These are phyloP conservation scores for Petrocephalus zakoni DNA, from an alignment of 2,113 vertebrate species.

Conservation along the genomic window DNA sequence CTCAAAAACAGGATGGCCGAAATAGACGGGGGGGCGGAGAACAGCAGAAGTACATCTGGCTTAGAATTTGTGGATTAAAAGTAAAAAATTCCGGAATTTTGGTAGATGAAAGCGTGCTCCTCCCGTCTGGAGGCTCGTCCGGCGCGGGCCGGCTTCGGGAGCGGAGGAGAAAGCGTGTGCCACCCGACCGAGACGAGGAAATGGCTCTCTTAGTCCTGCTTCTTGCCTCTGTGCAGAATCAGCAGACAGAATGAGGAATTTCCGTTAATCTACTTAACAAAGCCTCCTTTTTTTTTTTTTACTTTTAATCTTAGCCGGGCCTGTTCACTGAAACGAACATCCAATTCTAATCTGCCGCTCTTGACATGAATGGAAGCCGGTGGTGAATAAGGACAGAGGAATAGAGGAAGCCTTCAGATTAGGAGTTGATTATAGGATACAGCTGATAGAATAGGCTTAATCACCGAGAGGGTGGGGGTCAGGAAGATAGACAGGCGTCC, in stretches of 20 bases:
- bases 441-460: conserved; percentile 22
- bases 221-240: conserved; percentile 30
- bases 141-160: neutral
- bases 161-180: neutral
- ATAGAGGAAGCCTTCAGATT: conserved; percentile 24
- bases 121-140: neutral
- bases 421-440: conserved; percentile 22
- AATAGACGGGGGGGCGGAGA: neutral
- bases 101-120: neutral
- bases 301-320: conserved; percentile 35
- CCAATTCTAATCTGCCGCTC: conserved; percentile 22
- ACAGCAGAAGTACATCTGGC: neutral
- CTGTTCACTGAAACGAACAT: conserved; percentile 25
- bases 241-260: conserved; percentile 39
- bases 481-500: neutral
- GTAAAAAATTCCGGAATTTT: neutral
- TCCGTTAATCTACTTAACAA: conserved; percentile 45
- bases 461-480: neutral
- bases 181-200: neutral
- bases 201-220: conserved; percentile 16
- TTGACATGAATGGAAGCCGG: conserved; percentile 19
- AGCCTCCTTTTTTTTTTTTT: conserved; percentile 33
- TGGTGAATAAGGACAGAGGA: conserved; percentile 21
- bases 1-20: neutral
- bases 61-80: neutral